Base-by-base conservation (phyloP, 1,140 invertebrate genomes). In the Drosophila arawakana region DNA sequence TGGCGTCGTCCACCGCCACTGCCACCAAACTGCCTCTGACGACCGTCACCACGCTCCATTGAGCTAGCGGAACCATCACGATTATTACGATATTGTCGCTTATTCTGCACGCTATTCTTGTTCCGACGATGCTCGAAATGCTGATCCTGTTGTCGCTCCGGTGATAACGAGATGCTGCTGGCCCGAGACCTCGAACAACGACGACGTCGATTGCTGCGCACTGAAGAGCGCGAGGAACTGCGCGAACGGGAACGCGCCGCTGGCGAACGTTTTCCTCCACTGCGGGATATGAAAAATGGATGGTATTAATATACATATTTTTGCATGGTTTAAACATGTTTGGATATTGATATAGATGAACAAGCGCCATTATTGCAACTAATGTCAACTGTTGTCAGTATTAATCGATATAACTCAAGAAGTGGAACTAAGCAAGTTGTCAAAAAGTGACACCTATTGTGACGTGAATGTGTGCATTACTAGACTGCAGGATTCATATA, bases 21-120 rank as follows among this genome's bases (percentile, higher is more conserved):
- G 37, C 72, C 74, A 7, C 69, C 78, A 10, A 80, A 78, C 47
- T 90, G 84, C 13, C 90, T 59, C 10, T 63, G 77, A 10, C 83
- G 80, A 39, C 73, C 83, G 25, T 77, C 73, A 13, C 86, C 85
- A 0, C 73, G 79, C 52, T 92, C 91, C 93, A 76, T 93, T 76
- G 91, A 92, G 76, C 95, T 96, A 52, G 95, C 95, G 0, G 95
- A 96, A 34, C 95, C 95, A 74, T 96, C 96, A 47, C 96, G 96
- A 83, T 97, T 97, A 55, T 97, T 97, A 8, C 97, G 94, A 84
- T 98, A 98, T 58, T 97, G 97, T 25, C 97, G 93, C 76, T 96
- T 96, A 44, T 96, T 96, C 84, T 97, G 96, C 7, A 97, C 94
- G 52, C 96, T 96, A 71, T 96, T 95, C 81, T 96, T 96, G 78